phyloP scores from a whole-genome alignment of 2,888 invertebrate species.

The Elegia similella region DNA sequence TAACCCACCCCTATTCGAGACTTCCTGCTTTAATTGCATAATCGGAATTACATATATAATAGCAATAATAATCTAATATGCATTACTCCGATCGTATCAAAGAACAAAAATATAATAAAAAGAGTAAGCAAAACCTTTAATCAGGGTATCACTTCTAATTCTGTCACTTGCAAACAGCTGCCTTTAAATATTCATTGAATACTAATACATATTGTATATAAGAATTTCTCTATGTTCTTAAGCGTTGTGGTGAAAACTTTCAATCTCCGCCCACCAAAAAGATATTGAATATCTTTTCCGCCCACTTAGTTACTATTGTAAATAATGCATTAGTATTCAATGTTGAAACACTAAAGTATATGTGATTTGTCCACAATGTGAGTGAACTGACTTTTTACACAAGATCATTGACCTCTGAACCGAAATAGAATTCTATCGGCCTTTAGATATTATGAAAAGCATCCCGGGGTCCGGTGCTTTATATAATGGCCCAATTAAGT shows the following conservation, averaged over 20 bases:
- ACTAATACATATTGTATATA: too few relatives aligned
- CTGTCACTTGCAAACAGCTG: too few relatives aligned
- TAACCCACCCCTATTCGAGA: too few relatives aligned
- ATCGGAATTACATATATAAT: too few relatives aligned
- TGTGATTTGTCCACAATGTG: neutral
- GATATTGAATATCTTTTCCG: too few relatives aligned
- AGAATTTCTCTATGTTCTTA: neutral
- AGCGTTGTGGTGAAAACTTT: neutral
- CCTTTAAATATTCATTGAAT: too few relatives aligned
- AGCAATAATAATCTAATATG: too few relatives aligned
- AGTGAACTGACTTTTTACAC: neutral
- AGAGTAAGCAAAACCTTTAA: too few relatives aligned
- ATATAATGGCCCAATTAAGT: slow-evolving; percentile 1
- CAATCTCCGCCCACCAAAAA: neutral
- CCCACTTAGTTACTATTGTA: neutral
- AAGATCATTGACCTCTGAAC: neutral
- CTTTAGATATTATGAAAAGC: neutral
- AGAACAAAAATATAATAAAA: too few relatives aligned
- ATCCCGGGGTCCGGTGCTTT: neutral
- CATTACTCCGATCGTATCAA: too few relatives aligned
- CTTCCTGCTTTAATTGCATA: too few relatives aligned
- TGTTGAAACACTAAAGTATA: neutral
- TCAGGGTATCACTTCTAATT: too few relatives aligned
- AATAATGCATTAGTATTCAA: neutral
- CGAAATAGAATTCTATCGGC: neutral